Evolutionary conservation across 2,797 vertebrate species (phyloP).

Genomic region (Hipposideros larvatus): DNA sequence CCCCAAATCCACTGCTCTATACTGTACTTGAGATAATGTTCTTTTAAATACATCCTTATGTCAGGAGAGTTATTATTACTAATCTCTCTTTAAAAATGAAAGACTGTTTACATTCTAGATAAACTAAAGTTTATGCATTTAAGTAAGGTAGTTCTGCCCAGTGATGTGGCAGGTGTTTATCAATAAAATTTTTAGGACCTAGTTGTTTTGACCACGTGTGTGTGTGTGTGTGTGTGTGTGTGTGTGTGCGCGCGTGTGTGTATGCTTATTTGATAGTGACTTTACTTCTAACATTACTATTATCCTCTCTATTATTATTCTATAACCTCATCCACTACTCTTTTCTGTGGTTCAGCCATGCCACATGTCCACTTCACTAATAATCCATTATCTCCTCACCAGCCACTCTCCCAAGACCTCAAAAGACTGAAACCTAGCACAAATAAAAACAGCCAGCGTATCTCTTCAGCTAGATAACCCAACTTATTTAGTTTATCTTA

Average conservation of each 20-base stretch:
- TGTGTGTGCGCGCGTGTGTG: too few relatives aligned
- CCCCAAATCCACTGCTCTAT: too few relatives aligned
- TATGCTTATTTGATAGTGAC: background rate
- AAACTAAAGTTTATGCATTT: background rate
- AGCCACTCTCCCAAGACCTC: background rate
- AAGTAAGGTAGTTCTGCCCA: background rate
- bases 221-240: too few relatives aligned
- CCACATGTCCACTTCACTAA: background rate
- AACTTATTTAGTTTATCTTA: background rate
- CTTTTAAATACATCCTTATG: constrained; percentile 9
- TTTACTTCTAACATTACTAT: constrained; percentile 42
- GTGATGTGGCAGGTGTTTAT: background rate
- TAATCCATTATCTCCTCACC: background rate
- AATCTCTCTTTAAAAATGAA: background rate
- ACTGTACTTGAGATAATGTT: too few relatives aligned
- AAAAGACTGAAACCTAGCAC: background rate
- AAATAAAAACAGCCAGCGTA: background rate
- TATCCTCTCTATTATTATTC: background rate
- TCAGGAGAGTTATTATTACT: background rate
- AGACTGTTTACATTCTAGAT: too few relatives aligned
- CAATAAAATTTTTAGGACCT: constrained; percentile 4
- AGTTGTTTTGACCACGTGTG: background rate
- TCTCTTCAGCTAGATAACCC: background rate
- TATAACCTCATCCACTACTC: background rate
- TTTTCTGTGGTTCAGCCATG: background rate